Evolutionary conservation across 2,888 invertebrate species (phyloP), one percentile per base, ranked within the genome.

Genomic region (Anoplius nigerrimus): DNA sequence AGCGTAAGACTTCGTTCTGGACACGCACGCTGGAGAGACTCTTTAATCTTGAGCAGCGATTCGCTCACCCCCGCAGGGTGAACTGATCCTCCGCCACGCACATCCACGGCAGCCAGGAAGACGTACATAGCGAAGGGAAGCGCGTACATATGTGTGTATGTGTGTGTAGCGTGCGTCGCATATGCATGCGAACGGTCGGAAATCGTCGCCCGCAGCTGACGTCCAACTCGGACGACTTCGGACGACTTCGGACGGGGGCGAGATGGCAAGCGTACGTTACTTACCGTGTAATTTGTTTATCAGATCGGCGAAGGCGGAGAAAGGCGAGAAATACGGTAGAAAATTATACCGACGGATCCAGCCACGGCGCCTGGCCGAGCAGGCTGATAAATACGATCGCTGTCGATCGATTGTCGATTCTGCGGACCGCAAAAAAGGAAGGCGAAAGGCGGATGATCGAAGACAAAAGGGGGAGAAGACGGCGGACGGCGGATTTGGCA

Each of bases 151-250:
- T n/a, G n/a, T n/a, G n/a, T n/a, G n/a, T n/a, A n/a, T n/a, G 34
- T 34, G 70, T 73, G 74, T 68, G 24, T 48, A 53, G 53, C 22
- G 22, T 69, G 66, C 64, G 64, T 72, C 62, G 69, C 67, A 75
- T 72, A 72, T 56, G 71, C 56, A 13, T 11, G 34, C 34, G 11
- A 34, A 34, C 11, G 2, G 34, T 34, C 65, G 70, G 72, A 81
- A 84, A 84, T 79, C 74, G 74, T 74, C 69, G 71, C 79, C 72
- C 58, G 58, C 48, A 76, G 76, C 76, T 76, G 69, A 74, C 61
- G 71, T 72, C 74, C 69, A 20, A 43, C 51, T 6, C 34, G 11
- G 11, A 3, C 34, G 24, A 2, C 3, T 4, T 2, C 24, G 24
- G 24, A 6, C 24, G 24, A n/a, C 22, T 18, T 59, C 54, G 56